Conservation (phyloP, 2,113 vertebrate species). For the Urocolius indicus region DNA sequence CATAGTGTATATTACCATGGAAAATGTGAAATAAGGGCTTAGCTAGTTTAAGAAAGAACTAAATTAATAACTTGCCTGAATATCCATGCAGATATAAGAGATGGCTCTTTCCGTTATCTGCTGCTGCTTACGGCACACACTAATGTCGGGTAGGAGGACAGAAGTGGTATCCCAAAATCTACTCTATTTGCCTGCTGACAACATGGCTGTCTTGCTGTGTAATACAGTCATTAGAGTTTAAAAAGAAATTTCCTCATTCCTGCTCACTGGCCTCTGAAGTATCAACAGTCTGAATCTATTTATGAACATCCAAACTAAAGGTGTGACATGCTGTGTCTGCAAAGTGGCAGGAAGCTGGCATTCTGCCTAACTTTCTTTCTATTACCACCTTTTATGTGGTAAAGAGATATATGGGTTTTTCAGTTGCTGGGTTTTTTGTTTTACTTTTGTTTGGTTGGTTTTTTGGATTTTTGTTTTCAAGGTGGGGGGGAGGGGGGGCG, state of each 20-base stretch:
- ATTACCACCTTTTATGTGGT: slow-evolving; percentile 90
- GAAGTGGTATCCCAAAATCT: neutral
- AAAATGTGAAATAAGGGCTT: neutral
- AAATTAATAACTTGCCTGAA: neutral
- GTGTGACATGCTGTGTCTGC: slow-evolving; percentile 81
- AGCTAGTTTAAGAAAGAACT: neutral
- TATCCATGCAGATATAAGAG: neutral
- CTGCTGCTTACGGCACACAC: neutral
- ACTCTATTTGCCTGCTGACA: slow-evolving; percentile 23
- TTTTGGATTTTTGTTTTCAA: neutral
- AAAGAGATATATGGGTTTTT: slow-evolving; percentile 72
- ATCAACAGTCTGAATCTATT: slow-evolving; percentile 82
- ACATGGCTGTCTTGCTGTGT: slow-evolving; percentile 60
- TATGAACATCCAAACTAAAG: slow-evolving; percentile 81
- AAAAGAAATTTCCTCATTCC: slow-evolving; percentile 65
- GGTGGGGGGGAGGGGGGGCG: no score
- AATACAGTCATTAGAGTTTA: slow-evolving; percentile 84
- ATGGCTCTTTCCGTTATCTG: neutral
- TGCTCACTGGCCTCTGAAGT: slow-evolving; percentile 70
- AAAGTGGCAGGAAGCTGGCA: slow-evolving; percentile 78
- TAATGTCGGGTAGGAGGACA: neutral
- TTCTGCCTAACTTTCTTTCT: slow-evolving; percentile 70
- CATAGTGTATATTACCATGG: neutral
- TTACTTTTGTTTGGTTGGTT: neutral
- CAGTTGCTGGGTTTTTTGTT: neutral